Conservation (phyloP, 92 coral and sea anemone species). For the Porites divaricata region DNA sequence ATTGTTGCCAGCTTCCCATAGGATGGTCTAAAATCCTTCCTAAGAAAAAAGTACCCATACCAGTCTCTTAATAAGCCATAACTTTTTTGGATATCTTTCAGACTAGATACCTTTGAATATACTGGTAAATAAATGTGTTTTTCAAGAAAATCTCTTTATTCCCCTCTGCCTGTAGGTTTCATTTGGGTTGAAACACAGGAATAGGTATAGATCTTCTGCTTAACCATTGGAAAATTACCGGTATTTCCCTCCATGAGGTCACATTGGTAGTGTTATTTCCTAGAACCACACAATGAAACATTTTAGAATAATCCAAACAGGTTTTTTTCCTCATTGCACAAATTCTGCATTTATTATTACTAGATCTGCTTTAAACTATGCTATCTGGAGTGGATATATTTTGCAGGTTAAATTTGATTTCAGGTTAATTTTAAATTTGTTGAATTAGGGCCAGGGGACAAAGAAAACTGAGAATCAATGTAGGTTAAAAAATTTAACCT, state of each 20-base stretch:
- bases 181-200: constrained; percentile 5
- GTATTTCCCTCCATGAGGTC: not conserved
- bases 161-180: constrained; percentile 15
- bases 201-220: not conserved
- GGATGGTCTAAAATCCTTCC: constrained; percentile 36
- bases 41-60: not conserved
- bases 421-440: too few species aligned
- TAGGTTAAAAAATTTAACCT: too few species aligned
- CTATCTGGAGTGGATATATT: not conserved
- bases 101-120: too few species aligned
- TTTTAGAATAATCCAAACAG: not conserved
- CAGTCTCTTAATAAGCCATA: not conserved
- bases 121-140: constrained; percentile 2
- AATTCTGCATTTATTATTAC: not conserved
- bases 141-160: constrained; percentile 3
- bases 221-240: not conserved
- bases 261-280: not conserved
- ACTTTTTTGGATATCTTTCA: too few species aligned
- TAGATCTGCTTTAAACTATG: not conserved
- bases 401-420: too few species aligned
- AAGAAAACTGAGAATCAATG: too few species aligned
- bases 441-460: too few species aligned
- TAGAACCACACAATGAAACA: not conserved
- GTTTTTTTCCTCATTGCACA: not conserved
- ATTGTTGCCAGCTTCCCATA: constrained; percentile 19